Base-by-base conservation (phyloP, 1,140 invertebrate genomes). In the Coptotermes formosanus region DNA sequence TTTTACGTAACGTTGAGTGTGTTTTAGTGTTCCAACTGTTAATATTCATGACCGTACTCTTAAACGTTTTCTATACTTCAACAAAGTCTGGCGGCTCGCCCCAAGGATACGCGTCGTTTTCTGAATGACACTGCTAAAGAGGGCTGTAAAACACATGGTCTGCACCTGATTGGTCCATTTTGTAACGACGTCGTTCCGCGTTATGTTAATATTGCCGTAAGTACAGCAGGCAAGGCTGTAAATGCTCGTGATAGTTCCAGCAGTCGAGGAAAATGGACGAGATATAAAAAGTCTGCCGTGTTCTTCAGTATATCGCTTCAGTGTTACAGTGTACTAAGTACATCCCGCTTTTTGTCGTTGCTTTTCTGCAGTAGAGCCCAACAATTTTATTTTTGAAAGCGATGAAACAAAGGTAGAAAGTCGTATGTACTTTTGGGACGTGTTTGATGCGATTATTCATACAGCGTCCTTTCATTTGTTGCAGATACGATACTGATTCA, bases 31-130 rank as follows among this genome's bases (percentile, higher is more conserved):
- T 59, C 55, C 55, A 59, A 6, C 38, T 38, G 21, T 59, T 59
- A 59, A 59, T 14, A 59, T 59, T 75, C 64, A 30, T 55, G 52
- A 4, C 3, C 52, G 52, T 75, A n/a, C n/a, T 75, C n/a, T 30
- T 75, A 75, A n/a, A 75, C 4, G 64, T 75, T 75, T 69, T 19
- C n/a, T 75, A 75, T 75, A n/a, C 64, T 75, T n/a, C 64, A 75
- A n/a, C n/a, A 75, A 75, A 75, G 64, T 75, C 38, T 38, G 8
- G 1, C 64, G 7, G 14, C 8, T 30, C n/a, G 25, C 9, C n/a
- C 64, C 52, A 21, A 75, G 64, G n/a, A 30, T 30, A 25, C 64
- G 11, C 52, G 9, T 75, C 64, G 8, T 75, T 8, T n/a, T 30
- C 14, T 23, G 55, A 59, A 59, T 23, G 14, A 55, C 19, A 55